phyloP scores from a whole-genome alignment of 2,113 vertebrate species.

The Atlantisia rogersi region DNA sequence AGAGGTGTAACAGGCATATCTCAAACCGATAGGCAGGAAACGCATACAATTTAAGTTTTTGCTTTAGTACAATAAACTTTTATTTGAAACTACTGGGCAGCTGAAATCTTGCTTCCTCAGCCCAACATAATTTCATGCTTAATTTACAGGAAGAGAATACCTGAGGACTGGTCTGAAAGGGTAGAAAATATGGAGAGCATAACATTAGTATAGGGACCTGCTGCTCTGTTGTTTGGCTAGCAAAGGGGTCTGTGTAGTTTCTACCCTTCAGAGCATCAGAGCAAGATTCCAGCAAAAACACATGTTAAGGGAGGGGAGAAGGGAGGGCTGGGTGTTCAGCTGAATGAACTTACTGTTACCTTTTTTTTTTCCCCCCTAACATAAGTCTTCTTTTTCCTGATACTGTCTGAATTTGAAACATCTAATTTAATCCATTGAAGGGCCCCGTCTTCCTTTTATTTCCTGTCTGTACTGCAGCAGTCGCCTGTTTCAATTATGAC shows the following conservation, averaged over 20 bases:
- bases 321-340: constrained; percentile 63
- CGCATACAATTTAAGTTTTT: constrained; percentile 39
- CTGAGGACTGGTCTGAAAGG: constrained; percentile 40
- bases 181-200: constrained; percentile 38
- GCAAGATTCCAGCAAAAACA: constrained; percentile 76
- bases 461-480: constrained; percentile 95
- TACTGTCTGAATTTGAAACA: constrained; percentile 92
- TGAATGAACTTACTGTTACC: constrained; percentile 99
- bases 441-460: constrained; percentile 96
- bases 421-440: constrained; percentile 94
- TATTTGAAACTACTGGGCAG: constrained; percentile 65
- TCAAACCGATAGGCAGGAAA: constrained; percentile 64
- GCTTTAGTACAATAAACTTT: constrained; percentile 48
- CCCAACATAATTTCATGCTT: constrained; percentile 68
- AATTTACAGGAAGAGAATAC: constrained; percentile 72
- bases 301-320: constrained; percentile 48
- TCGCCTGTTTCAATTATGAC: constrained; percentile 99
- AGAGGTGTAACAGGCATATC: constrained; percentile 15
- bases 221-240: constrained; percentile 53
- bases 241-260: constrained; percentile 39
- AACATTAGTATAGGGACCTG: constrained; percentile 56
- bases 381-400: constrained; percentile 90
- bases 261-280: constrained; percentile 60
- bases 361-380: constrained; percentile 74
- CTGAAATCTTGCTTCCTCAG: constrained; percentile 72